phyloP scores from a whole-genome alignment of 2,888 invertebrate species.

The Agriopis leucophaearia region DNA sequence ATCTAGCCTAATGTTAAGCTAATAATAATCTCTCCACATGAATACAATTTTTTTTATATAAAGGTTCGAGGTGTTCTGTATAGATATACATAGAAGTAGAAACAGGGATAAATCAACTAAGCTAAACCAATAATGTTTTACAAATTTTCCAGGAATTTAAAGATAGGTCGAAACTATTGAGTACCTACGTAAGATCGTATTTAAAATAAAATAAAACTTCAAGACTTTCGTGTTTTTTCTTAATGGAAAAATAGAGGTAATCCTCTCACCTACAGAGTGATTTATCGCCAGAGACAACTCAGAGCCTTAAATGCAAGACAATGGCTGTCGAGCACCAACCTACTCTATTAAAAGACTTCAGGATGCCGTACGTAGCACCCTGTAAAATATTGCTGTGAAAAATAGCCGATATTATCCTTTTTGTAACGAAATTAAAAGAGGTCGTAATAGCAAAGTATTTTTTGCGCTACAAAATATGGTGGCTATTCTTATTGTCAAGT shows the following conservation, averaged over 20 bases:
- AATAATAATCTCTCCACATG: too few species aligned
- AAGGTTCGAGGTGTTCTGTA: too few species aligned
- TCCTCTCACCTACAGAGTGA: slow-evolving; percentile 7
- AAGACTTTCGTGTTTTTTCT: too few species aligned
- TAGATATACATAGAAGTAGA: too few species aligned
- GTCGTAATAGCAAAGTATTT: neutral
- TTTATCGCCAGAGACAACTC: slow-evolving; percentile 29
- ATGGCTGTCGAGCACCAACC: slow-evolving; percentile 21
- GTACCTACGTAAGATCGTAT: too few species aligned
- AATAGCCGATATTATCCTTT: neutral
- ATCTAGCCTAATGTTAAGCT: too few species aligned
- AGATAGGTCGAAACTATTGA: too few species aligned
- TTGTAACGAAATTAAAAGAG: slow-evolving; percentile 1
- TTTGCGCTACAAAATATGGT: slow-evolving; percentile 10
- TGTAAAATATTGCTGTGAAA: neutral
- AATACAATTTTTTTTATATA: too few species aligned
- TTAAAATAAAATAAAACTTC: too few species aligned
- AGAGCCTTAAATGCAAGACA: slow-evolving; percentile 43
- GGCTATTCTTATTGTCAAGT: neutral
- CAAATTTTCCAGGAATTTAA: too few species aligned
- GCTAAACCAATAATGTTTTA: too few species aligned
- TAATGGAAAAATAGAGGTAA: neutral
- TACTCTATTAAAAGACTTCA: neutral
- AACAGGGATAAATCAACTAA: too few species aligned
- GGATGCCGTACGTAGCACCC: neutral